Base-by-base conservation (phyloP, 2,113 vertebrate species). In the Perca schrenkii region DNA sequence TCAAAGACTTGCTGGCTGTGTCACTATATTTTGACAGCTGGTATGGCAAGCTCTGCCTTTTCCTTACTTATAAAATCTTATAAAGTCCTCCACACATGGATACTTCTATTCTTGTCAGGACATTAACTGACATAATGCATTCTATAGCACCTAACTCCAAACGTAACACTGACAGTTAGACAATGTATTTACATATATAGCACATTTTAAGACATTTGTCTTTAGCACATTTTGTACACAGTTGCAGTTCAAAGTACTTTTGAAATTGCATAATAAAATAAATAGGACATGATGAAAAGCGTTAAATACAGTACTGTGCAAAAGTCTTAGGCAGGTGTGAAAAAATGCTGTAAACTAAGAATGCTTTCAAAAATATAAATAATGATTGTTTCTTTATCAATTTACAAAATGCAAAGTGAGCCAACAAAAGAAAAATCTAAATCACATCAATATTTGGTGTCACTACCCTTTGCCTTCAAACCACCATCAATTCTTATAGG, bases 1-100 rank as follows among this genome's bases (percentile, higher is more conserved):
- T 86, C 73, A 86, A 80, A 86, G 80, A 54, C 67, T 19, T 31
- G 58, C 40, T 50, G 25, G 63, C 70, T 6, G 6, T 53, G 62
- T 72, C 14, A 34, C 78, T 47, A 3, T 60, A 64, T 63, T 74
- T 52, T 86, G 81, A 78, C 76, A 83, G 85, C 81, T 82, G 25
- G 53, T 73, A 49, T 43, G 52, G 53, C 34, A 63, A 79, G 49
- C 36, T 36, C 49, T 79, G 61, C 53, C 17, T 71, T 66, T 66
- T 11, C 69, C 56, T 81, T 52, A 21, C 50, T 66, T 49, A 34
- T 28, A 8, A 31, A 12, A 50, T 71, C 53, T 25, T 34, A 17
- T 21, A 68, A 40, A 64, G 40, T 17, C 65, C 11, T 47, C 57
- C 64, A 36, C 78, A 54, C 28, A 49, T 52, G n/a, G n/a, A 46